Conservation (phyloP, 2,797 vertebrate species). For the Phoxinus dragarum region DNA sequence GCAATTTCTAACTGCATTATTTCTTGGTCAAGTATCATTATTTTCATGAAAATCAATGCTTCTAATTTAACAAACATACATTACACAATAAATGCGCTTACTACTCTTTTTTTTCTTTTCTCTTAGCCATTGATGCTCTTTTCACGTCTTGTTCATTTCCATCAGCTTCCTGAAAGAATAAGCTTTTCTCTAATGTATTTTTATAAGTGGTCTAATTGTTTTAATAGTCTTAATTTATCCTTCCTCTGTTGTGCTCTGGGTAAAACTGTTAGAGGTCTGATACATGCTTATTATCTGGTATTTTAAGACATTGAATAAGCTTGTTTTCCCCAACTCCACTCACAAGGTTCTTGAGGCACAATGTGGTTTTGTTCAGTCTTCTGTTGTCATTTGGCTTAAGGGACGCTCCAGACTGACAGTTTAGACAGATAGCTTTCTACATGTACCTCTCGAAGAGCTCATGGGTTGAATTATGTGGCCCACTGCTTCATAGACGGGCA, state of each 20-base stretch:
- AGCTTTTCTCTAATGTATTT: slow-evolving; percentile 31
- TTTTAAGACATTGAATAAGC: slow-evolving; percentile 34
- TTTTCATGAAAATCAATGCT: neutral
- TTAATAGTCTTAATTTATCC: slow-evolving; percentile 4
- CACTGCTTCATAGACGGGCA: slow-evolving; percentile 40
- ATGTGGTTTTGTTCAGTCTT: slow-evolving; percentile 37
- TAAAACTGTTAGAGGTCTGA: neutral
- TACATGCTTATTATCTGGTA: slow-evolving; percentile 33
- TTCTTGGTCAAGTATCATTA: neutral
- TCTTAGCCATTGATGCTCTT: neutral
- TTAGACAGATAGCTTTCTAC: slow-evolving; percentile 39
- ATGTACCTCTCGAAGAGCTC: slow-evolving; percentile 27
- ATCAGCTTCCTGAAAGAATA: neutral
- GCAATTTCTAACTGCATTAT: neutral
- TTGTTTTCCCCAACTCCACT: slow-evolving; percentile 26
- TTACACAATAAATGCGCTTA: neutral
- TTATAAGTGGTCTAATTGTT: slow-evolving; percentile 30
- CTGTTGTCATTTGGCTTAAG: slow-evolving; percentile 43
- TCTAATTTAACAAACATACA: neutral
- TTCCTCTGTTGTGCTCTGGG: neutral
- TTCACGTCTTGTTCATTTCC: slow-evolving; percentile 12
- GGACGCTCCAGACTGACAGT: slow-evolving; percentile 41
- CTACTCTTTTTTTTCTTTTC: neutral
- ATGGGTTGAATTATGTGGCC: slow-evolving; percentile 52
- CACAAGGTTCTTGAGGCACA: slow-evolving; percentile 21